A percentile compares a stretch with the other conserved stretches of the same genome.
phyloP scores from a whole-genome alignment of 2,888 invertebrate species.

The Auanema sp. region DNA sequence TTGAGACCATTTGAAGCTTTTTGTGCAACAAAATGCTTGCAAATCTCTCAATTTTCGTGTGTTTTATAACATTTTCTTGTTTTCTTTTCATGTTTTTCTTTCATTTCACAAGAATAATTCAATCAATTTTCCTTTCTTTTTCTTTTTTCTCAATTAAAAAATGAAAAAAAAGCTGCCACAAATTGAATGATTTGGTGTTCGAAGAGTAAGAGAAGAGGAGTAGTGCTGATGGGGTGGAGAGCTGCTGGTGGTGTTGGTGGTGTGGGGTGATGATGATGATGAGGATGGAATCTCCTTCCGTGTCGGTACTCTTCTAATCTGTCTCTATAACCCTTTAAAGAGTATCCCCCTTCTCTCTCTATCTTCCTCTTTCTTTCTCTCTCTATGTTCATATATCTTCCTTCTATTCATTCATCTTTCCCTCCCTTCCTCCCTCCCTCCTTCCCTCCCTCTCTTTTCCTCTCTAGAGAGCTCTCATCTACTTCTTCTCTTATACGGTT shows the following conservation, averaged over 20 bases:
- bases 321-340: neutral
- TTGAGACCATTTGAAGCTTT: neutral
- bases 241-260: no score
- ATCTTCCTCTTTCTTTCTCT: conserved; percentile 12
- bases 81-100: neutral
- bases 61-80: neutral
- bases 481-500: neutral
- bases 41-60: conserved; percentile 4
- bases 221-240: no score
- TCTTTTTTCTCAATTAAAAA: neutral
- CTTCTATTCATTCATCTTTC: conserved; percentile 17
- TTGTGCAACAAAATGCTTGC: neutral
- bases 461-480: conserved; percentile 4
- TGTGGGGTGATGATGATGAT: neutral
- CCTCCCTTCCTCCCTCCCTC: neutral
- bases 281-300: conserved; percentile 3
- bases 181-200: neutral
- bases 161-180: neutral
- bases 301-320: neutral
- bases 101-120: neutral
- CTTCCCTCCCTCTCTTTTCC: neutral
- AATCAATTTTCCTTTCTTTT: conserved; percentile 1
- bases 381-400: conserved; percentile 11
- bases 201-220: conserved; percentile 1
- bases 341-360: conserved; percentile 1